Percentiles rank a stretch among this genome's conserved stretches.
Evolutionary conservation across 2,797 vertebrate genomes (phyloP).

Genomic region (Squalus acanthias): DNA sequence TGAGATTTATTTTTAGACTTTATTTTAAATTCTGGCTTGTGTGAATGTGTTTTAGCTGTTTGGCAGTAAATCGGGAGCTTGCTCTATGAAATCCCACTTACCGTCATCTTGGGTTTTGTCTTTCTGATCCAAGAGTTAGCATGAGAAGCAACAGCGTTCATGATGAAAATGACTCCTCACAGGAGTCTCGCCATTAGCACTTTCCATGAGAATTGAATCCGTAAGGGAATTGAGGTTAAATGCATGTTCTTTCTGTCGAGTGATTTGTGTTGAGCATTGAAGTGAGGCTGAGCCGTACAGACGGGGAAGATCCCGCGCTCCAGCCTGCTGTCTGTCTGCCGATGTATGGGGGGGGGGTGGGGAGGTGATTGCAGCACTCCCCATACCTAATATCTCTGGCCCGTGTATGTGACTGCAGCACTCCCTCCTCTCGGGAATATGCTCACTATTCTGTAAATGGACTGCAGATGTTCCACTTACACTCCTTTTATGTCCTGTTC

Average conservation of each 20-base stretch:
- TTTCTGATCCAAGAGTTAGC: neutral
- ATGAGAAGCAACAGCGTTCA: neutral
- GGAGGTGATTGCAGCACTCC: no score
- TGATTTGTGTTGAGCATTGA: neutral
- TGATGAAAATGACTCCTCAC: neutral
- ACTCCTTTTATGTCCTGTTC: neutral
- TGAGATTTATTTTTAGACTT: neutral
- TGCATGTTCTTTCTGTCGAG: neutral
- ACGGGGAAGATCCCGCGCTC: neutral
- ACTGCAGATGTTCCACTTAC: neutral
- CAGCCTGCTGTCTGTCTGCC: neutral
- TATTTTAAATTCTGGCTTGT: neutral
- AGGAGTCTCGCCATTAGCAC: neutral
- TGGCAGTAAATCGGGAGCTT: neutral
- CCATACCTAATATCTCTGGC: no score
- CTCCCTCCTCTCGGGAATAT: neutral
- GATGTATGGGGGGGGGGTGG: no score
- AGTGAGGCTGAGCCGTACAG: neutral
- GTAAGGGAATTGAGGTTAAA: neutral
- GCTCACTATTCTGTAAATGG: neutral
- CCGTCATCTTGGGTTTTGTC: neutral
- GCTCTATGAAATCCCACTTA: neutral
- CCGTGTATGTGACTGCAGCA: neutral
- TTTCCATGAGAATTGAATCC: neutral
- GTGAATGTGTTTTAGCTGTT: neutral